Conservation (phyloP, 2,113 vertebrate genomes). For the chimpanzee (Pan troglodytes) region DNA sequence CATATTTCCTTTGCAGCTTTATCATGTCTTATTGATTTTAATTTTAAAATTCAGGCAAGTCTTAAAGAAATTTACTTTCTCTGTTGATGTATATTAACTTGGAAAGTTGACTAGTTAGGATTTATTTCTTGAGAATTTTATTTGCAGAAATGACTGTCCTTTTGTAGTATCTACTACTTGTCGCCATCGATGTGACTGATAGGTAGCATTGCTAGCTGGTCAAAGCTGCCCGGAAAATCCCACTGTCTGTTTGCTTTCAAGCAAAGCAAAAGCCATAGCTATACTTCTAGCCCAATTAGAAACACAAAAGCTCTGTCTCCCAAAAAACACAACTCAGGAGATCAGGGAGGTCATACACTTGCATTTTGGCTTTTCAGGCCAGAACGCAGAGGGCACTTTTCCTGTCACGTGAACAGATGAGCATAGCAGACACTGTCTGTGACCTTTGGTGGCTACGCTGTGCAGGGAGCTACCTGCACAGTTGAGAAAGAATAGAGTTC, state of each 20-base stretch:
- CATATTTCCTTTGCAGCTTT: not conserved
- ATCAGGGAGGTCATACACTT: not conserved
- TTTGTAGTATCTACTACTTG: not conserved
- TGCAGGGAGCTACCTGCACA: not conserved
- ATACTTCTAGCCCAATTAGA: not conserved
- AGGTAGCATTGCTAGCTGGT: not conserved
- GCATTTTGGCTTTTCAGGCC: not conserved
- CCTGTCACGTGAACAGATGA: not conserved
- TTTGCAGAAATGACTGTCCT: not conserved
- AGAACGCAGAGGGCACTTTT: not conserved
- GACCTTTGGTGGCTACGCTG: not conserved
- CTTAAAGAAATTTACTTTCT: not conserved
- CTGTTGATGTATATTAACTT: not conserved
- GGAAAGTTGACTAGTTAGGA: not conserved
- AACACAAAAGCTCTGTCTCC: constrained; percentile 21
- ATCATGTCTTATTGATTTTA: not conserved
- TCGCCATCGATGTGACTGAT: not conserved
- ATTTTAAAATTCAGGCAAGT: not conserved
- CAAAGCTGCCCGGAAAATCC: not conserved
- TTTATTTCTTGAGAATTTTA: not conserved
- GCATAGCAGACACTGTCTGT: not conserved
- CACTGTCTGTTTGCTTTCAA: not conserved
- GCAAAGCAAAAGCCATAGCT: not conserved
- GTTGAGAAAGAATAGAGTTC: not conserved
- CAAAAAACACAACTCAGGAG: not conserved